Evolutionary conservation across 1,140 invertebrate genomes (phyloP).

Genomic region (Stenopsyche tienmushanensis): DNA sequence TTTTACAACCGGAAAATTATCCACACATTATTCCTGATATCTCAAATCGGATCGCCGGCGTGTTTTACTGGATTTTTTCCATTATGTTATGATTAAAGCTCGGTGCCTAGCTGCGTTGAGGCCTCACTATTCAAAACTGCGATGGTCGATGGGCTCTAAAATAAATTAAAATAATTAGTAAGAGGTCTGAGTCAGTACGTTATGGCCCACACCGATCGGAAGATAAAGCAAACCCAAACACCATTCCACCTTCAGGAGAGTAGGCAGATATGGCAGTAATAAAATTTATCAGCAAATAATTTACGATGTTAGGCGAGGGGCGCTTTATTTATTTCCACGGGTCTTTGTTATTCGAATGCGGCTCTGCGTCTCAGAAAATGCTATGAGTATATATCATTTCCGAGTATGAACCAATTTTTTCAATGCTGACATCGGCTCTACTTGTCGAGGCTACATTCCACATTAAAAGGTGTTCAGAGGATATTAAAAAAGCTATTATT

Average conservation of each 20-base stretch:
- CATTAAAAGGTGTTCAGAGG: too few species aligned
- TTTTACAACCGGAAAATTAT: too few species aligned
- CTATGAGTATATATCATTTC: not conserved
- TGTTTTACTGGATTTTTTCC: too few species aligned
- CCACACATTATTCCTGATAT: too few species aligned
- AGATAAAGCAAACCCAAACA: slow-evolving; percentile 13
- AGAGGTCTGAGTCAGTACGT: not conserved
- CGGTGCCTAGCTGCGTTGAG: too few species aligned
- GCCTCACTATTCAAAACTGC: not conserved
- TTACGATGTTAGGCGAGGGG: slow-evolving; percentile 25
- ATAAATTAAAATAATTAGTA: slow-evolving; percentile 31
- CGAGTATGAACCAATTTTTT: not conserved
- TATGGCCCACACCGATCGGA: slow-evolving; percentile 22
- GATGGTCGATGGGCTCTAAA: not conserved
- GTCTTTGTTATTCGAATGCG: not conserved
- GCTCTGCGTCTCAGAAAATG: not conserved
- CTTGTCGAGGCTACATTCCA: too few species aligned
- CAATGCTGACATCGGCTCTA: not conserved
- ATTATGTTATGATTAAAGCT: too few species aligned
- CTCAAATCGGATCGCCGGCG: too few species aligned
- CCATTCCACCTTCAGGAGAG: slow-evolving; percentile 12
- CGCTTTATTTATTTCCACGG: slow-evolving; percentile 21
- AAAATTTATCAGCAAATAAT: slow-evolving; percentile 38
- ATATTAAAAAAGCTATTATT: too few species aligned
- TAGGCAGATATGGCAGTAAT: slow-evolving; percentile 28